phyloP scores from a whole-genome alignment of 2,113 vertebrate genomes.

The Romanogobio albipinnatus region DNA sequence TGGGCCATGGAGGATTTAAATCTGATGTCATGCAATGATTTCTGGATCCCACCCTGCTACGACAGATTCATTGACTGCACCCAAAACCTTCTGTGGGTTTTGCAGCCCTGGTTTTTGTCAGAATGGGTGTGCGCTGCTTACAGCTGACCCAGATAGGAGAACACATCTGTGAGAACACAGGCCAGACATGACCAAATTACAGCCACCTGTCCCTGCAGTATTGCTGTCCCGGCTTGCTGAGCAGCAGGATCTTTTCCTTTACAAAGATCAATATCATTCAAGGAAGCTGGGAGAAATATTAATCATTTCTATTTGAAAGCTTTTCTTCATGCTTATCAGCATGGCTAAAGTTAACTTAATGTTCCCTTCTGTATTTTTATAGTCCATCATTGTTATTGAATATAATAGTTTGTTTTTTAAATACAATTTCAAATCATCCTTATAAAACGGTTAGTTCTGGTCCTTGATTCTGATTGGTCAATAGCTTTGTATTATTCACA shows the following conservation, averaged over 20 bases:
- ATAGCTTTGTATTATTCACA: no score
- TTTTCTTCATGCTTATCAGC: constrained; percentile 41
- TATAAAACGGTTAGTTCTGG: no score
- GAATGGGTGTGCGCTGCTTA: constrained; percentile 11
- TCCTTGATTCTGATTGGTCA: no score
- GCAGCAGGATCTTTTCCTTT: constrained; percentile 41
- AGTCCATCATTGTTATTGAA: neutral
- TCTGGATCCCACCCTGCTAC: constrained; percentile 22
- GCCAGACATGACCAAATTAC: constrained; percentile 15
- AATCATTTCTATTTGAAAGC: constrained; percentile 42
- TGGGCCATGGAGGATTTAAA: neutral
- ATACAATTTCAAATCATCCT: neutral
- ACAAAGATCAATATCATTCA: constrained; percentile 48
- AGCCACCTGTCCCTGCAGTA: constrained; percentile 40
- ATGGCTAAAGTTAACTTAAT: constrained; percentile 31
- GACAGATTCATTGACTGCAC: constrained; percentile 20
- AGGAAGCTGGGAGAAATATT: constrained; percentile 45
- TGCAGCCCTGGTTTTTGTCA: neutral
- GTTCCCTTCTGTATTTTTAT: neutral
- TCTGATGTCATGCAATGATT: constrained; percentile 27
- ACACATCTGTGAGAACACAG: constrained; percentile 32
- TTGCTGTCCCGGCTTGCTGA: constrained; percentile 17
- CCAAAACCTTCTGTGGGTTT: neutral
- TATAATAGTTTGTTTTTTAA: neutral
- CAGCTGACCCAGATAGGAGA: constrained; percentile 42